Base-by-base conservation (phyloP, 2,797 vertebrate genomes). In the Diplodus sargus region DNA sequence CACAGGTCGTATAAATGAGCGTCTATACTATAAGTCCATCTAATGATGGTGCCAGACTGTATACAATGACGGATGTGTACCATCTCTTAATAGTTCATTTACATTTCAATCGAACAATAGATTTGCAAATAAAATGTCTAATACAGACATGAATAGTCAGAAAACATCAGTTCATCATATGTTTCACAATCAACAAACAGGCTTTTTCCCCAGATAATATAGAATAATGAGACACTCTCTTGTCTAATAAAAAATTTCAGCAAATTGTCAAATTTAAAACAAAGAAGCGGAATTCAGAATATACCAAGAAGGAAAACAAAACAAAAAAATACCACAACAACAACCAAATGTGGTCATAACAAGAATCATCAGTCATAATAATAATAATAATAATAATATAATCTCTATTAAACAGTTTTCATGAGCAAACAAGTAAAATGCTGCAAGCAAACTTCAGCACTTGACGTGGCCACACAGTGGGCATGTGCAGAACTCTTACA, bases 41-140 rank as follows among this genome's bases (percentile, higher is more conserved):
- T 93, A 97, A 97, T 94, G 97, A 98, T 97, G 97, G 97, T 96
- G 95, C 95, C 96, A 91, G 96, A 96, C 97, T 96, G 96, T 98
- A 97, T 97, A 97, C 97, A 97, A 95, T 96, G 96, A 99, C 96
- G 91, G 97, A 96, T 98, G 96, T 96, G 96, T 96, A 97, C 97
- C 97, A 98, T 98, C 97, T 96, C 96, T 96, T 97, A 89, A 89
- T 86, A 97, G 95, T 96, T 97, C 94, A 97, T 97, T 97, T 97
- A 98, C 96, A 97, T 96, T 97, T 98, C 96, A 98, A 99, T 97
- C 97, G 96, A 98, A 98, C 96, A 98, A 97, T 98, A 99, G 97
- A 98, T 98, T 98, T 92, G 96, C 96, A 97, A 98, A 98, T 96
- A 96, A 99, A 98, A 97, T 98, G 97, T 99, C 98, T 98, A 99